These are phyloP conservation scores for Hemitrygon akajei DNA, from an alignment of 2,797 vertebrate species.

Conservation along the genomic window DNA sequence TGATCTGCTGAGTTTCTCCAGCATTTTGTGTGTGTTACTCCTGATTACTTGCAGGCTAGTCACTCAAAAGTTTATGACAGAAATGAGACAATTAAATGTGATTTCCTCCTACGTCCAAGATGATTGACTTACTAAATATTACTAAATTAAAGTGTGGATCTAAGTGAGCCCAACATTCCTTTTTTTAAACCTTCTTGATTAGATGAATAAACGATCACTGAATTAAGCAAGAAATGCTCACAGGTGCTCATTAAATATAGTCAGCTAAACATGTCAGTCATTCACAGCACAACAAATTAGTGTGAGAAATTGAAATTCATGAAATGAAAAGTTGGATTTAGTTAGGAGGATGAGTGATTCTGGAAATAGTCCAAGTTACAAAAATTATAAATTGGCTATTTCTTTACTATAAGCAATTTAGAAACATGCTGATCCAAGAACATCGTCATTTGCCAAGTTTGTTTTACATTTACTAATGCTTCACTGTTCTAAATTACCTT, in stretches of 20 bases:
- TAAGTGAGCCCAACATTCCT: background rate
- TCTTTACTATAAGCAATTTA: slow-evolving; percentile 7
- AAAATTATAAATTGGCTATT: slow-evolving; percentile 18
- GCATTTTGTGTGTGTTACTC: too few species aligned
- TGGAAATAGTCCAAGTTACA: background rate
- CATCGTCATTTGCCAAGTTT: background rate
- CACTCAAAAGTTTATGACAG: background rate
- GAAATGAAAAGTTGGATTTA: background rate
- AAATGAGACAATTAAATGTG: background rate
- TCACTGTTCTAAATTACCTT: slow-evolving; percentile 2
- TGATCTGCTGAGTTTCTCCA: too few species aligned
- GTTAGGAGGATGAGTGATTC: slow-evolving; percentile 20
- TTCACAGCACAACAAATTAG: background rate
- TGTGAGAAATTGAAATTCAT: background rate
- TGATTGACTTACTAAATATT: background rate
- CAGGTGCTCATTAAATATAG: background rate
- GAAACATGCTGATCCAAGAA: slow-evolving; percentile 21
- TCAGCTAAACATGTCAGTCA: background rate
- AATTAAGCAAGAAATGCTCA: background rate
- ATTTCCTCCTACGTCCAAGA: background rate
- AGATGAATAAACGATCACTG: background rate
- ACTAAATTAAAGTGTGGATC: background rate
- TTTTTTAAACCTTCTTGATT: background rate
- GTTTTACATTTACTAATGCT: slow-evolving; percentile 11
- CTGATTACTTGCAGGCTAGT: background rate